Conservation (phyloP, 1,140 invertebrate genomes). For the Drosophila grimshawi region DNA sequence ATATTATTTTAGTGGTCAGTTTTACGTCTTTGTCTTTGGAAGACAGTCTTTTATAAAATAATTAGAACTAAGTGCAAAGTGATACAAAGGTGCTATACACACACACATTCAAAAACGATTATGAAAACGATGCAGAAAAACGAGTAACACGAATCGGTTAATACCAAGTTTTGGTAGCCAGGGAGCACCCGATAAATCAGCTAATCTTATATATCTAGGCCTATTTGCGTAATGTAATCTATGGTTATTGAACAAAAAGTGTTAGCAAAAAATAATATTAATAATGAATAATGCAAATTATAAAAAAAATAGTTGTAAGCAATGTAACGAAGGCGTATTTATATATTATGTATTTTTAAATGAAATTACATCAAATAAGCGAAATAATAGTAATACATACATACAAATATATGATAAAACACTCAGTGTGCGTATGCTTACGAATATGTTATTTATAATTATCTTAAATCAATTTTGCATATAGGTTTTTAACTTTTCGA, state of each 20-base stretch:
- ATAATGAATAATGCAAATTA: conserved; percentile 33
- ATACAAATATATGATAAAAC: background rate
- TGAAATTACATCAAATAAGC: conserved; percentile 67
- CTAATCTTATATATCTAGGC: conserved; percentile 58
- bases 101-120: conserved; percentile 51
- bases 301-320: conserved; percentile 32
- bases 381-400: conserved; percentile 32
- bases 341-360: conserved; percentile 78
- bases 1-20: conserved; percentile 59
- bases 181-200: conserved; percentile 54
- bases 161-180: conserved; percentile 30
- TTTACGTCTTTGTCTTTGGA: conserved; percentile 72
- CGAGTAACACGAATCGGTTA: conserved; percentile 31
- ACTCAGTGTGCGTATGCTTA: conserved; percentile 38
- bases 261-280: conserved; percentile 45
- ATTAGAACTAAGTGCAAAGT: conserved; percentile 82
- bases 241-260: conserved; percentile 63
- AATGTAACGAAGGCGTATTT: conserved; percentile 69
- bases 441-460: conserved; percentile 49
- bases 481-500: conserved; percentile 75
- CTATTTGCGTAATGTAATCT: conserved; percentile 68
- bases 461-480: conserved; percentile 66
- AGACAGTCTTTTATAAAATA: conserved; percentile 71
- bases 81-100: conserved; percentile 84
- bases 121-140: conserved; percentile 30